Conservation (phyloP, 2,888 invertebrate species). For the Eupsilia transversa region DNA sequence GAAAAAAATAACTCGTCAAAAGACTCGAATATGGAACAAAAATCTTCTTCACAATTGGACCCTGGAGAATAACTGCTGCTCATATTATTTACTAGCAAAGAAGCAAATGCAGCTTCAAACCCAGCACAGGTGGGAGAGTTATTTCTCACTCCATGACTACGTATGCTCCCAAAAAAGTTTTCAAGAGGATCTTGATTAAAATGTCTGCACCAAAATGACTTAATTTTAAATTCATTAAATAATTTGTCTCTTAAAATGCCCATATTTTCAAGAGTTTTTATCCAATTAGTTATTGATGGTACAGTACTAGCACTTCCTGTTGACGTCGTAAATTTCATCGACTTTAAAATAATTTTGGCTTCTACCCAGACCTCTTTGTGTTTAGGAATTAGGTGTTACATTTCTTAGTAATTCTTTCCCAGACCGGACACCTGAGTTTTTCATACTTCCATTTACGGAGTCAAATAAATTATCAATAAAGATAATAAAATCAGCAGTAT, state of each 20-base stretch:
- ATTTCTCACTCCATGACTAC: slow-evolving; percentile 13
- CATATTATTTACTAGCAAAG: slow-evolving; percentile 1
- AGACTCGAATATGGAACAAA: too few species aligned
- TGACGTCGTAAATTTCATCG: neutral
- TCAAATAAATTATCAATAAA: slow-evolving; percentile 13
- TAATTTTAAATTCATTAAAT: slow-evolving; percentile 7
- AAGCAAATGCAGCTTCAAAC: slow-evolving; percentile 6
- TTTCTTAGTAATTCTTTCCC: neutral
- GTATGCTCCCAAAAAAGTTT: slow-evolving; percentile 14
- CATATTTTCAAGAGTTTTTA: slow-evolving; percentile 3
- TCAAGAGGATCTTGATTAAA: slow-evolving; percentile 17
- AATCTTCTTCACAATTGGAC: too few species aligned
- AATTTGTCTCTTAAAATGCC: slow-evolving; percentile 1
- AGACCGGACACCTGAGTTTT: slow-evolving; percentile 1
- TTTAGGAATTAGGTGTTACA: neutral
- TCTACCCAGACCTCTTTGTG: neutral
- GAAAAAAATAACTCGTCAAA: too few species aligned
- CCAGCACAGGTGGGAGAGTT: neutral
- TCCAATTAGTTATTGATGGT: neutral
- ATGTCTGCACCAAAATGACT: slow-evolving; percentile 11
- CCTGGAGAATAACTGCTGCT: slow-evolving; percentile 6
- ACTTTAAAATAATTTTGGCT: slow-evolving; percentile 1
- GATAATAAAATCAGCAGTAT: slow-evolving; percentile 14
- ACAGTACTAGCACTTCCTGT: slow-evolving; percentile 7
- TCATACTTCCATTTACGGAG: slow-evolving; percentile 17